Percentiles rank a stretch among this genome's conserved stretches.
These are phyloP conservation scores for Apodemia zela DNA, from an alignment of 2,888 invertebrate species.

Conservation along the genomic window DNA sequence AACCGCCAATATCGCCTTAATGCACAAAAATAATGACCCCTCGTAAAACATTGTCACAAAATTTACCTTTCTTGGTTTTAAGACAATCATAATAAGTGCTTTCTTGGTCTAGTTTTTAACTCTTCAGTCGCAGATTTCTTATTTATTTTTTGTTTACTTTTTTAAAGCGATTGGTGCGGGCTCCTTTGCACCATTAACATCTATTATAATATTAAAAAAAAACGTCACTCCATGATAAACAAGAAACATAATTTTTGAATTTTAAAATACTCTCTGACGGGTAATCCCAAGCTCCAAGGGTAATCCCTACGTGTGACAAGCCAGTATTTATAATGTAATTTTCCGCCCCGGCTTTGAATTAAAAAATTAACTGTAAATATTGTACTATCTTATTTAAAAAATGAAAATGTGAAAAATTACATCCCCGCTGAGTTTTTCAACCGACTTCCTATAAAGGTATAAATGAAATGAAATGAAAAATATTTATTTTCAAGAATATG, in stretches of 20 bases:
- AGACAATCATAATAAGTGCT: background rate
- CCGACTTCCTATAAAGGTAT: too few species aligned
- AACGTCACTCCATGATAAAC: background rate
- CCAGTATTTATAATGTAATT: background rate
- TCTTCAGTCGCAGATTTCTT: background rate
- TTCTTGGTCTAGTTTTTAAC: background rate
- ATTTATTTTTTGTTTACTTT: background rate
- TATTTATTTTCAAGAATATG: too few species aligned
- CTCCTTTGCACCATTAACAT: too few species aligned
- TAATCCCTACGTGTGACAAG: background rate
- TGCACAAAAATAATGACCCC: background rate
- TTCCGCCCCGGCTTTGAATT: background rate
- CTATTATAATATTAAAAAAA: background rate
- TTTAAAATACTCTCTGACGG: background rate
- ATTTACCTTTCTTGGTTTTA: conserved; percentile 1
- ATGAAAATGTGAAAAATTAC: too few species aligned
- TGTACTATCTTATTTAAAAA: too few species aligned
- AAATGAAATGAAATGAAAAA: too few species aligned
- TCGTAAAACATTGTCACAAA: background rate
- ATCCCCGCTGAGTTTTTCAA: too few species aligned
- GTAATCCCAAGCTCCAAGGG: too few species aligned
- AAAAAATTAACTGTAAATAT: too few species aligned
- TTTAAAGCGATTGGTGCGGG: background rate
- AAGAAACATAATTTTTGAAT: background rate
- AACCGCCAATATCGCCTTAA: background rate